These are phyloP conservation scores for Gonioctena quinquepunctata DNA, from an alignment of 1,140 invertebrate genomes.

Conservation along the genomic window DNA sequence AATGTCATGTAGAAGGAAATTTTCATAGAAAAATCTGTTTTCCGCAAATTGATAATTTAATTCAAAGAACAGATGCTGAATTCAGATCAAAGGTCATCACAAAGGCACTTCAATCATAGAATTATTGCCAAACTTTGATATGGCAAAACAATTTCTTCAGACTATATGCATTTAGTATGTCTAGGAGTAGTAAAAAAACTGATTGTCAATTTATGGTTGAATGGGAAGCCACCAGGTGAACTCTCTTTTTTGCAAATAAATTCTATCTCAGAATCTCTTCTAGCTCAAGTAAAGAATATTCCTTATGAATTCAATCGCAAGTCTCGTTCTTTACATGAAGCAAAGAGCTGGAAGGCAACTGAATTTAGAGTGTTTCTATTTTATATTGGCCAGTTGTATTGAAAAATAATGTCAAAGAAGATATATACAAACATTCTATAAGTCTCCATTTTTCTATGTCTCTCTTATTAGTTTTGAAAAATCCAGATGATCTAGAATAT, in stretches of 20 bases:
- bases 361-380: constrained; percentile 45
- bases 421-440: constrained; percentile 9
- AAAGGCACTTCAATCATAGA: not conserved
- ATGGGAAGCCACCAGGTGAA: not conserved
- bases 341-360: constrained; percentile 46
- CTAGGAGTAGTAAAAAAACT: too few relatives aligned
- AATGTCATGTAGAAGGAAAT: not conserved
- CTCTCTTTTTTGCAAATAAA: not conserved
- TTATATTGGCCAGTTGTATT: constrained; percentile 46
- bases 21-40: not conserved
- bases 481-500: not conserved
- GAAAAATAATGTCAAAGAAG: constrained; percentile 8
- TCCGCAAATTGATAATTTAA: not conserved
- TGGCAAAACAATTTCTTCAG: not conserved
- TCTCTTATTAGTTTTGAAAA: not conserved
- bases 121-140: not conserved
- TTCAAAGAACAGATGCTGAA: not conserved
- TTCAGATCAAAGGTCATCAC: not conserved
- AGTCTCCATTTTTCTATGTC: constrained; percentile 5
- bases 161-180: too few relatives aligned
- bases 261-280: not conserved
- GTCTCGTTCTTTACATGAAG: constrained; percentile 32
- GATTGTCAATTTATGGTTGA: not conserved
- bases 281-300: constrained; percentile 15
- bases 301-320: constrained; percentile 44